A percentile compares a stretch with the other conserved stretches of the same genome.
Evolutionary conservation across 2,888 invertebrate genomes (phyloP).

Genomic region (Trissolcus japonicus): DNA sequence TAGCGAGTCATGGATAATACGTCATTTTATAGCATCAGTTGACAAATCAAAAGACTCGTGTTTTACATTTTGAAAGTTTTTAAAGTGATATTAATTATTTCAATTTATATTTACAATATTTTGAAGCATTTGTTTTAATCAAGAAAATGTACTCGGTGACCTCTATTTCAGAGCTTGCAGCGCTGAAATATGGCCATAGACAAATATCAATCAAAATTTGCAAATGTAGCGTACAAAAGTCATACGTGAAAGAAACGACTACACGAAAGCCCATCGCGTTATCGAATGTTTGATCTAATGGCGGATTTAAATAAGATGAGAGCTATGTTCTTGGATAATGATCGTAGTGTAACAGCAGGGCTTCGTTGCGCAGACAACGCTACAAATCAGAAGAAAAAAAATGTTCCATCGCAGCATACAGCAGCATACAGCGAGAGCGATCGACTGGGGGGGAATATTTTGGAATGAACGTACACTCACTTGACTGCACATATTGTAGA

Average conservation of each 20-base stretch:
- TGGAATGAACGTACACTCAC: conserved; percentile 42
- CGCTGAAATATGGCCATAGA: too few species aligned
- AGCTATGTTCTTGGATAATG: conserved; percentile 63
- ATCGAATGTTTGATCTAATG: conserved; percentile 69
- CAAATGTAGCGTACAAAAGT: too few species aligned
- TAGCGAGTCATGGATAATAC: too few species aligned
- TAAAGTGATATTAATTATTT: neutral
- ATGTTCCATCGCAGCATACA: conserved; percentile 14
- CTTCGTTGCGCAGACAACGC: conserved; percentile 37
- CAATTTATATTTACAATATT: neutral
- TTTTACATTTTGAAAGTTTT: neutral
- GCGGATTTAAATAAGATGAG: conserved; percentile 71
- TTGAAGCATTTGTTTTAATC: neutral
- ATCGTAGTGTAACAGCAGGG: conserved; percentile 58
- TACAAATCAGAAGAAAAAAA: conserved; percentile 33
- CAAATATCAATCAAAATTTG: too few species aligned
- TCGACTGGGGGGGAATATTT: conserved; percentile 35
- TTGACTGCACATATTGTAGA: conserved; percentile 46
- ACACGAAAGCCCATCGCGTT: conserved; percentile 22
- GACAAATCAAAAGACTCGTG: too few species aligned
- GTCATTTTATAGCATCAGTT: too few species aligned
- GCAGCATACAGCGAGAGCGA: conserved; percentile 12
- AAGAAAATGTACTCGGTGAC: neutral
- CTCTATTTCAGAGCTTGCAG: too few species aligned
- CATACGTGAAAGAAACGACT: neutral